Evolutionary conservation across 53 echinoderm and acorn worm genomes (phyloP), one percentile per base, ranked within the genome.

Genomic region (Hippasteria phrygiana): DNA sequence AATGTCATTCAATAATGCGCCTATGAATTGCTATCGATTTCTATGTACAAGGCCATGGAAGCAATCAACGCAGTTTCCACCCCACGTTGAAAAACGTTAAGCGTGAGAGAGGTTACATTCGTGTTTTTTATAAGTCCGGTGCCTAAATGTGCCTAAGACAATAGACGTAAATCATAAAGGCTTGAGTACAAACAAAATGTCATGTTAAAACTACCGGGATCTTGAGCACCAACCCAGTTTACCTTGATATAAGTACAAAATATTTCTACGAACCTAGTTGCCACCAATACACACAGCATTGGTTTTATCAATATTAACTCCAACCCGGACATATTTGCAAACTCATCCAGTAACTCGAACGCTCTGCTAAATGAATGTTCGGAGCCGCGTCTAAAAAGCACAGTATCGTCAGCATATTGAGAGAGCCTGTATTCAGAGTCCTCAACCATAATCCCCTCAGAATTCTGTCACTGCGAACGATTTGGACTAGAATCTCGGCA

Each of bases 371-470:
- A 38, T 40, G 48, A 46, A 2, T 12, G 2, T 8, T 38, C 73
- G 2, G 73, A 41, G n/a, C 73, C 73, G 40, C 32, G 5, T 53
- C 6, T 51, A 29, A 78, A 55, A 2, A 78, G 35, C 10, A 59
- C 80, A 1, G 63, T 80, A 56, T 80, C 80, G 40, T 37, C 80
- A 48, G 43, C 63, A 59, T 80, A 59, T 22, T 59, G 55, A 10
- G 56, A 80, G 22, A 62, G 22, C 38, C 80, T 27, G 17, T 28
- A 80, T 80, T 62, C 59, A 1, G 5, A 10, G 5, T 16, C 77
- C 31, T 34, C 53, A 47, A 54, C 16, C 16, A 8, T 48, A 56
- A 55, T 39, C 1, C 59, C 38, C 40, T 35, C 1, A 59, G 24
- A 34, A 28, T 22, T 4, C 33, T 55, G 12, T 62, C 56, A 39